A percentile compares a stretch with the other conserved stretches of the same genome.
phyloP scores from a whole-genome alignment of 1,140 invertebrate species.

The Monomorium pharaonis region DNA sequence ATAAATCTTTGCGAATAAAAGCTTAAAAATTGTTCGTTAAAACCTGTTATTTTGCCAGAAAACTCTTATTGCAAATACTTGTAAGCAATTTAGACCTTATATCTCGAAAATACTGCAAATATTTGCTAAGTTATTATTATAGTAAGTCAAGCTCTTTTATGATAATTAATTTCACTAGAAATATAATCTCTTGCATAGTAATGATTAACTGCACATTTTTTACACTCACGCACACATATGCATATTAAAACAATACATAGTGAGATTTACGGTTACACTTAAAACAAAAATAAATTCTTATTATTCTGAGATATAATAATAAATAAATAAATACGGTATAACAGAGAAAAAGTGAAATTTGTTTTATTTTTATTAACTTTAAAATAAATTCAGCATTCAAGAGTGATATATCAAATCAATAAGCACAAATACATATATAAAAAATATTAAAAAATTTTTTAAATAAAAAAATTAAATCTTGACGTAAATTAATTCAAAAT shows the following conservation, averaged over 20 bases:
- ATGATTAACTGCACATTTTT: constrained; percentile 35
- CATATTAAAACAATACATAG: constrained; percentile 43
- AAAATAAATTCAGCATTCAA: constrained; percentile 25
- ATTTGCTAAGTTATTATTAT: constrained; percentile 3
- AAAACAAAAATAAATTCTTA: constrained; percentile 23
- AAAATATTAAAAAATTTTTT: too few species aligned
- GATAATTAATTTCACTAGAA: constrained; percentile 17
- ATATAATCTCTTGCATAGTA: not conserved
- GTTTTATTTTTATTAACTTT: constrained; percentile 18
- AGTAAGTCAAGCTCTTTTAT: not conserved
- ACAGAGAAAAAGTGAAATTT: constrained; percentile 19
- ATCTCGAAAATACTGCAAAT: constrained; percentile 7
- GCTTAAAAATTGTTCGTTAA: constrained; percentile 16
- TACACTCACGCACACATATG: constrained; percentile 47
- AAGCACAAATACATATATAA: constrained; percentile 25
- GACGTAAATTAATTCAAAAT: constrained; percentile 11
- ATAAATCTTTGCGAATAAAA: constrained; percentile 10
- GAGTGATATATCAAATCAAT: not conserved
- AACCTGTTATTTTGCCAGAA: not conserved
- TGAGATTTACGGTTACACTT: constrained; percentile 29
- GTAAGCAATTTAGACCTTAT: not conserved
- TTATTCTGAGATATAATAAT: not conserved
- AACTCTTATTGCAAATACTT: constrained; percentile 22
- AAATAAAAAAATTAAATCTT: constrained; percentile 8
- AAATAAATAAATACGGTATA: constrained; percentile 17